Evolutionary conservation across 2,888 invertebrate genomes (phyloP), one percentile per base, ranked within the genome.

Genomic region (Chironomus riparius): DNA sequence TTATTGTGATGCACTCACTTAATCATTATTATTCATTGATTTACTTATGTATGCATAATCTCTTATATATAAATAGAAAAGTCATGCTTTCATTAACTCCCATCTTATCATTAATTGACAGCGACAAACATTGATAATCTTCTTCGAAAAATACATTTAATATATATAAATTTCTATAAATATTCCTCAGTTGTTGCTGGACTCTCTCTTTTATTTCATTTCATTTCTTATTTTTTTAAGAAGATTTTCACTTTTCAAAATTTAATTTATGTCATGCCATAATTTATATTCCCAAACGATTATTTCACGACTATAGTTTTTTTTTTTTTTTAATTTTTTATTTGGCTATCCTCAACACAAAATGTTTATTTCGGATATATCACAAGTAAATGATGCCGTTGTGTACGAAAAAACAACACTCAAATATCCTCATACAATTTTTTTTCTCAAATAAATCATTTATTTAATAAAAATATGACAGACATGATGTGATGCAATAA

Each of bases 31-130:
- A 1, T 38, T 38, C 7, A 38, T 38, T 38, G 7, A 10, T 7
- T 38, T 38, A 38, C 38, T 7, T 38, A 38, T 38, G 38, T 38
- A 38, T 38, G 38, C 38, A 4, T 28, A 1, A 5, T 28, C 28
- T 38, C 38, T 10, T 38, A n/a, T 38, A 10, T 38, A 38, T 38
- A 38, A 38, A 38, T 38, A 38, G 38, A 38, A 38, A 38, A 38
- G 7, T 38, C 38, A 38, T 38, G 38, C 10, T 38, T 38, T 38
- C 38, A 38, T 38, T 38, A 22, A 21, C 24, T 22, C 65, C 28
- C 38, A 10, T 61, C 72, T 72, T 72, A 72, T 72, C 72, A 72
- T 72, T 62, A 72, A 72, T 72, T 72, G 72, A 72, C 72, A 72
- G 62, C 61, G 72, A 72, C 72, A 72, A 72, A 72, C 62, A 65